Evolutionary conservation across 1,140 invertebrate species (phyloP).

Genomic region (Euwallacea fornicatus): DNA sequence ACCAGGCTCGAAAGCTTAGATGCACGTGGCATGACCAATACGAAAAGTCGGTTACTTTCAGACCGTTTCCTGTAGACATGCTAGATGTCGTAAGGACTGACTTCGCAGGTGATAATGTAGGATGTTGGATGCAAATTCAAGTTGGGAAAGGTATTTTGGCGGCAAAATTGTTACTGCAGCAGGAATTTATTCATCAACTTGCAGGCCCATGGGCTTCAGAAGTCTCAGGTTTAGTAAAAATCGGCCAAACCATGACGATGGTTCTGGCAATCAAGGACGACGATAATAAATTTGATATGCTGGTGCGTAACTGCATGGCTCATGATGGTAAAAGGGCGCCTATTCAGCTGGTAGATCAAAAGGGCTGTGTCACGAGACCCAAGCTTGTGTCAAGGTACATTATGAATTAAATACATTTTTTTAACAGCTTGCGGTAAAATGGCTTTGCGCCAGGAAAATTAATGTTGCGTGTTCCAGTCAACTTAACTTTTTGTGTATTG

Average conservation of each 20-base stretch:
- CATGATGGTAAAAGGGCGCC: slow-evolving; percentile 92
- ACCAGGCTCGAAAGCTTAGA: slow-evolving; percentile 87
- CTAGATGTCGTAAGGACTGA: slow-evolving; percentile 89
- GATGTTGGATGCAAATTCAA: slow-evolving; percentile 94
- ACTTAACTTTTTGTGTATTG: background rate
- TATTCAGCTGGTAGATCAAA: slow-evolving; percentile 92
- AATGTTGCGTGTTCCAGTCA: background rate
- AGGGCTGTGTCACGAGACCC: slow-evolving; percentile 87
- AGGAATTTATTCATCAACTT: background rate
- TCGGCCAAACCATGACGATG: slow-evolving; percentile 97
- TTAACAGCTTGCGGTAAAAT: no score
- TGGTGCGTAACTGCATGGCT: slow-evolving; percentile 91
- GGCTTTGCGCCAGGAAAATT: no score
- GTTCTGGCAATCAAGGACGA: slow-evolving; percentile 94
- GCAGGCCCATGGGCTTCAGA: slow-evolving; percentile 90
- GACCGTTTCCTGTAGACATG: slow-evolving; percentile 95
- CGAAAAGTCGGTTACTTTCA: slow-evolving; percentile 92
- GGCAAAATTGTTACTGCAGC: background rate
- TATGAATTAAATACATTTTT: background rate
- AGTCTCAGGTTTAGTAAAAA: slow-evolving; percentile 91
- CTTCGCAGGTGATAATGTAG: slow-evolving; percentile 93
- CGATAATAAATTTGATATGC: slow-evolving; percentile 94
- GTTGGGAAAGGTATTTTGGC: slow-evolving; percentile 74
- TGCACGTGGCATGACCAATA: slow-evolving; percentile 97
- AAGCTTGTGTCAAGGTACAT: slow-evolving; percentile 79